These are phyloP conservation scores for Drosophila subquinaria DNA, from an alignment of 2,888 invertebrate species.

Conservation along the genomic window DNA sequence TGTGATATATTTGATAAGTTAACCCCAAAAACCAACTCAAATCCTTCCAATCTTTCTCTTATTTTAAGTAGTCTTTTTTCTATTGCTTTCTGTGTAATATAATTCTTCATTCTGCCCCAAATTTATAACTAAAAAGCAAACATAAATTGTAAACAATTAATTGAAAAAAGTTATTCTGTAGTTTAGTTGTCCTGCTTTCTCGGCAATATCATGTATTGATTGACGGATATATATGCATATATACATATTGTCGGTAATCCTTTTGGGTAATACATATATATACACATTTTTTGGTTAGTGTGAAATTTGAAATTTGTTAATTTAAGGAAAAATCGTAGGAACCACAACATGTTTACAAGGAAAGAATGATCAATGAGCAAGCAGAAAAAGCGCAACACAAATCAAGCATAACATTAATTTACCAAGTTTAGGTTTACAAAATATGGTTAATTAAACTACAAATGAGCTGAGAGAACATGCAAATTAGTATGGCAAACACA, in stretches of 20 bases:
- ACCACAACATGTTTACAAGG: constrained; percentile 73
- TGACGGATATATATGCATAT: constrained; percentile 17
- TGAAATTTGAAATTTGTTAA: constrained; percentile 56
- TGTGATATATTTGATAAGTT: too few species aligned
- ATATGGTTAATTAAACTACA: constrained; percentile 1
- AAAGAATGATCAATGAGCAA: constrained; percentile 49
- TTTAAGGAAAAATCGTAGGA: constrained; percentile 64
- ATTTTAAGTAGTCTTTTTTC: too few species aligned
- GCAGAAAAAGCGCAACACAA: constrained; percentile 41
- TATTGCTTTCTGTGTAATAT: too few species aligned
- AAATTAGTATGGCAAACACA: constrained; percentile 27
- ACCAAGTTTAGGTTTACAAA: neutral
- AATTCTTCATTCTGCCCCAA: constrained; percentile 5
- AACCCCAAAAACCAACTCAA: too few species aligned
- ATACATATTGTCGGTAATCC: constrained; percentile 45
- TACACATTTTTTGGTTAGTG: constrained; percentile 53
- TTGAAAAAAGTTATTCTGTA: constrained; percentile 35
- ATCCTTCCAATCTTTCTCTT: too few species aligned
- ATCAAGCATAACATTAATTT: constrained; percentile 6
- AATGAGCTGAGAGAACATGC: constrained; percentile 41
- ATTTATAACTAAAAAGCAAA: constrained; percentile 50
- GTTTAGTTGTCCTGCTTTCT: constrained; percentile 84
- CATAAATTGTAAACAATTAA: constrained; percentile 43
- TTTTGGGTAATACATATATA: constrained; percentile 42
- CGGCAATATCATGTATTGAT: constrained; percentile 77